Conservation (phyloP, 2,888 invertebrate genomes). For the Leptinotarsa tumamoca region DNA sequence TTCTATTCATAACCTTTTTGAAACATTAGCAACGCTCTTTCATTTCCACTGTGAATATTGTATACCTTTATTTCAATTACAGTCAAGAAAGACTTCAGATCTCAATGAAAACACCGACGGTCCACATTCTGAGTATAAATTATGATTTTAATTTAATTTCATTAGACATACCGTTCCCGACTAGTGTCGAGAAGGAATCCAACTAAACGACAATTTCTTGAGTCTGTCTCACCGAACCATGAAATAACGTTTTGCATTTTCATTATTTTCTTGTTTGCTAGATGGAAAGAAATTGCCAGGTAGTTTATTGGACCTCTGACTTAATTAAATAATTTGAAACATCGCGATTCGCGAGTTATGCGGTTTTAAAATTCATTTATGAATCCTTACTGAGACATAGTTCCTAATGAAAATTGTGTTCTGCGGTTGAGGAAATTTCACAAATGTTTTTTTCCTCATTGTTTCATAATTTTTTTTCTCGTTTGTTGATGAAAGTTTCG, state of each 20-base stretch:
- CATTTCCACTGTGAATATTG: background rate
- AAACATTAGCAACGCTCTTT: background rate
- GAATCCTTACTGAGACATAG: background rate
- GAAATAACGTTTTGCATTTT: constrained; percentile 13
- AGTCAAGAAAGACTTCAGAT: background rate
- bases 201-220: constrained; percentile 1
- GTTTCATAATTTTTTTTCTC: too few species aligned
- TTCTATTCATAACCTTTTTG: too few species aligned
- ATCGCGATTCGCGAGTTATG: background rate
- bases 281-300: background rate
- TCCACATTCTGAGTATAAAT: constrained; percentile 10
- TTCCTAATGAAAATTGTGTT: too few species aligned
- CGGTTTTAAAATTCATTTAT: background rate
- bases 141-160: constrained; percentile 34
- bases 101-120: background rate
- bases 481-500: too few species aligned
- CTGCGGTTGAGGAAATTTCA: too few species aligned
- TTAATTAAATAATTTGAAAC: background rate
- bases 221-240: background rate
- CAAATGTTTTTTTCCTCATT: too few species aligned
- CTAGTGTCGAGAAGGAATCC: constrained; percentile 25
- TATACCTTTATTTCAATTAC: constrained; percentile 1
- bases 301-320: constrained; percentile 5
- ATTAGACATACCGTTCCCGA: constrained; percentile 20
- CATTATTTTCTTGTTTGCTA: constrained; percentile 22